Percentiles rank a stretch among this genome's conserved stretches.
Conservation (phyloP, 2,888 invertebrate genomes). For the Platynereis dumerilii region DNA sequence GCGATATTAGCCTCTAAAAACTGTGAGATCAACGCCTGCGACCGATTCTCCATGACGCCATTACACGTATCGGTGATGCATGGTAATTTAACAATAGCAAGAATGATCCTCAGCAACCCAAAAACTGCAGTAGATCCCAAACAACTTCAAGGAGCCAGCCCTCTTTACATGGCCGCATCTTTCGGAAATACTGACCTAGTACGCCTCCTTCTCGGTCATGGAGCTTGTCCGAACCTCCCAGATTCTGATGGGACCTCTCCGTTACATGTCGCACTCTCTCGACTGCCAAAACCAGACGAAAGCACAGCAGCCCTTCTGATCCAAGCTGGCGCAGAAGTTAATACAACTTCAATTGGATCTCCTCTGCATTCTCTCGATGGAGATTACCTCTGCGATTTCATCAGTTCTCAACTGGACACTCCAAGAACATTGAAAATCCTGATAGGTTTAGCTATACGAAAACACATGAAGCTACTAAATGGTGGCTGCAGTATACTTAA, state of each 20-base stretch:
- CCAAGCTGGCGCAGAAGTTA: constrained; percentile 14
- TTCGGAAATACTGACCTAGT: constrained; percentile 42
- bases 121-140: constrained; percentile 46
- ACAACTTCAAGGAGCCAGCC: constrained; percentile 48
- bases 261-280: constrained; percentile 45
- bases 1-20: constrained; percentile 35
- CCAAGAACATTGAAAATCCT: constrained; percentile 12
- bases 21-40: constrained; percentile 46
- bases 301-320: constrained; percentile 4
- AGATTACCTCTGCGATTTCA: neutral
- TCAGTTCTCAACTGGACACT: constrained; percentile 7
- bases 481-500: constrained; percentile 8
- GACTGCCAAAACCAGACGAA: neutral
- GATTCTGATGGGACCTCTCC: constrained; percentile 49
- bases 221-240: constrained; percentile 49
- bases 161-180: constrained; percentile 46
- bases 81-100: constrained; percentile 42
- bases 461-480: neutral
- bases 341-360: neutral
- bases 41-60: constrained; percentile 45
- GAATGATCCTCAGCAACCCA: constrained; percentile 36
- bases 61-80: constrained; percentile 50
- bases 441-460: neutral
- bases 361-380: neutral
- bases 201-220: constrained; percentile 45